phyloP scores from a whole-genome alignment of 2,113 vertebrate species.

The Tauraco erythrolophus region DNA sequence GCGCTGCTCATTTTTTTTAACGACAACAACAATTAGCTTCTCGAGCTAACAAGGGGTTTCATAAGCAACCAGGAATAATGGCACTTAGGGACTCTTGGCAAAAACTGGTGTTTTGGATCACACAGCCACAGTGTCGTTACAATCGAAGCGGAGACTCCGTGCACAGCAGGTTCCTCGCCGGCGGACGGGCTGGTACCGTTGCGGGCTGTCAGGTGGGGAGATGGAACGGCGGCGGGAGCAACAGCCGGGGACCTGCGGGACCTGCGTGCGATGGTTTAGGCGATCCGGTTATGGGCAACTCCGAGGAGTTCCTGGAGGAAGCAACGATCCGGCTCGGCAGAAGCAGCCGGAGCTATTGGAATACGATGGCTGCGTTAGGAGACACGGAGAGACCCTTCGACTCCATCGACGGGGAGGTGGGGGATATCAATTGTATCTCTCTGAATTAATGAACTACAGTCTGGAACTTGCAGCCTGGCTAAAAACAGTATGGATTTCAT shows the following conservation, averaged over 20 bases:
- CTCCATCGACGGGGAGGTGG: conserved; percentile 44
- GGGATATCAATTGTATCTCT: conserved; percentile 60
- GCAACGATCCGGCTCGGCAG: background rate
- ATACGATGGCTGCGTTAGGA: conserved; percentile 64
- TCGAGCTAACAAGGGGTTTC: conserved; percentile 52
- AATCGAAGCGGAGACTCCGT: fast-evolving
- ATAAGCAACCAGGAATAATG: conserved; percentile 27
- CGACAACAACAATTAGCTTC: conserved; percentile 36
- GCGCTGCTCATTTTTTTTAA: background rate
- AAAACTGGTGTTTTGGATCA: background rate
- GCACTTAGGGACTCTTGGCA: conserved; percentile 5
- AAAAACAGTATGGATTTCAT: conserved; percentile 43
- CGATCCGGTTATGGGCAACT: background rate
- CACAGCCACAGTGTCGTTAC: fast-evolving
- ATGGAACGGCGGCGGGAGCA: background rate
- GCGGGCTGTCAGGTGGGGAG: background rate
- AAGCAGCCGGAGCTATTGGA: conserved; percentile 62
- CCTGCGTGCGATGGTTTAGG: fast-evolving
- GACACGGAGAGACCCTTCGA: conserved; percentile 41
- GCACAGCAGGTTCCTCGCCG: background rate
- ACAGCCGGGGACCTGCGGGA: fast-evolving
- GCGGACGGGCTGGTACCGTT: background rate
- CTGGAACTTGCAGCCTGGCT: conserved; percentile 61
- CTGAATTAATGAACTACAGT: conserved; percentile 70
- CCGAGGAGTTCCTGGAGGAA: background rate